phyloP scores from a whole-genome alignment of 2,888 invertebrate genomes.

The Zygothrica quintamaculata region DNA sequence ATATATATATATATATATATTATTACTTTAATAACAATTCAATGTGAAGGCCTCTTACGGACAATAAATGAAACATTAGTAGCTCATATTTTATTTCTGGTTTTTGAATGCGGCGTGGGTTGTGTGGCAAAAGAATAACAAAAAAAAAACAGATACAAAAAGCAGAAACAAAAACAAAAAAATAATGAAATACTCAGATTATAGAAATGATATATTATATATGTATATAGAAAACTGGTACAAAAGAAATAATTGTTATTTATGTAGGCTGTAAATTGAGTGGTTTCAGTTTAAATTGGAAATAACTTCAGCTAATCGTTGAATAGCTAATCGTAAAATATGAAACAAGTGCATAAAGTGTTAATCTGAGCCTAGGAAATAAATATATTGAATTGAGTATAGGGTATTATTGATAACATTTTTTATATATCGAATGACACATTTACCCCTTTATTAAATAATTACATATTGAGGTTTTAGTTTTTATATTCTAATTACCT shows the following conservation, averaged over 20 bases:
- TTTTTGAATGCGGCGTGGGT: slow-evolving; percentile 51
- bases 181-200: slow-evolving; percentile 23
- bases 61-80: slow-evolving; percentile 15
- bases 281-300: slow-evolving; percentile 5
- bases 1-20: slow-evolving; percentile 33
- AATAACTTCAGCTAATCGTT: slow-evolving; percentile 14
- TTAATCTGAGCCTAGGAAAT: no score
- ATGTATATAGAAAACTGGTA: background rate
- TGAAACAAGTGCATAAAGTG: no score
- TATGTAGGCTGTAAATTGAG: slow-evolving; percentile 48
- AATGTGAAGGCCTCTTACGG: slow-evolving; percentile 63
- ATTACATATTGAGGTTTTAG: no score
- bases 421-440: no score
- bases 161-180: slow-evolving; percentile 8
- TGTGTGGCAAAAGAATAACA: background rate
- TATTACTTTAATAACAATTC: slow-evolving; percentile 44
- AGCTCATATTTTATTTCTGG: slow-evolving; percentile 30
- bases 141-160: no score
- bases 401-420: no score
- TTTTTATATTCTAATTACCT: no score
- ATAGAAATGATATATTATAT: slow-evolving; percentile 9
- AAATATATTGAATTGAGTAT: no score
- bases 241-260: slow-evolving; percentile 21
- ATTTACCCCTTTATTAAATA: no score
- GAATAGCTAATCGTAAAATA: slow-evolving; percentile 13